Evolutionary conservation across 2,888 invertebrate species (phyloP), one percentile per base, ranked within the genome.

Genomic region (Sminthurides aquaticus): DNA sequence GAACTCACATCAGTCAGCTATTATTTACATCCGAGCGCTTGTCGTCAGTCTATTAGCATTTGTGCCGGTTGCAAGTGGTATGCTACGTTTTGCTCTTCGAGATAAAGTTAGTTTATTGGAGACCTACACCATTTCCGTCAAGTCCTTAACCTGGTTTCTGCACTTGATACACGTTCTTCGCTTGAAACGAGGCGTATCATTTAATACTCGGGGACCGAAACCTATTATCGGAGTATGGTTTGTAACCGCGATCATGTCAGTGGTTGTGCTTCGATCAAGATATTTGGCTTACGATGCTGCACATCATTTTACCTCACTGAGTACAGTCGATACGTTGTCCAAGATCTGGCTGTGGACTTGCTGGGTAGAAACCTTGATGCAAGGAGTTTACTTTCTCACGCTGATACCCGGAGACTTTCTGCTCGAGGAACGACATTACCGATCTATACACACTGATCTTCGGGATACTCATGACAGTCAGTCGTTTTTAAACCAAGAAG

Each of bases 71-170:
- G 78, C 87, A 62, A 84, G 87, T 76, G 80, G 89, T 2, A 73
- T 78, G 52, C 64, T 79, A 2, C 72, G 77, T 67, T 76, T 78
- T 66, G 72, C 75, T 61, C 64, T 77, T 57, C 69, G 76, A 29
- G 69, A 75, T 60, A 69, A 69, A 5, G 71, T 79, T 5, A 77
- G 76, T 57, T 84, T 87, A 11, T 82, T 87, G 62, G 88, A 90
- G 77, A 86, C 88, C 76, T 82, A 91, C 54, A 80, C 86, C 56
- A 84, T 85, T 26, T 86, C 86, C 54, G 83, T 87, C 2, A 84
- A 90, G 77, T 85, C 86, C 71, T 78, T 91, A 57, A 83, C 89
- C 57, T 94, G 94, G 94, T 80, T 88, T 61, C 82, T 90, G 22
- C 93, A 95, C 79, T 85, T 89, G 74, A 84, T 87, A 69, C 89